phyloP scores from a whole-genome alignment of 2,797 vertebrate genomes.

The Pelodytes ibericus region DNA sequence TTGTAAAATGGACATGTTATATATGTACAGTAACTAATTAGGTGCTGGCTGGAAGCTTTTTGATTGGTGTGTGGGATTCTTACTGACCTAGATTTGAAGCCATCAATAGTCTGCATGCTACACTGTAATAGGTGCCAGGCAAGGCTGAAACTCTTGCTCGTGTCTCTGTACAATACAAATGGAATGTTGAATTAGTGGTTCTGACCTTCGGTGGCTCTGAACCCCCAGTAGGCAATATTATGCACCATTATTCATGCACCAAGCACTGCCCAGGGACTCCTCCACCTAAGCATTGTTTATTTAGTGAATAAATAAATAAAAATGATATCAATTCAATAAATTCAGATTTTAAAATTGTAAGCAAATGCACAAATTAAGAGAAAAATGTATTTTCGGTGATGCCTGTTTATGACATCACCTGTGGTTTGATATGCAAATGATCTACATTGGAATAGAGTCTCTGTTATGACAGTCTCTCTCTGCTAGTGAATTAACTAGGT shows the following conservation, averaged over 20 bases:
- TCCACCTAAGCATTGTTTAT: too few species aligned
- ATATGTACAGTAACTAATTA: constrained; percentile 6
- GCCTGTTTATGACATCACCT: too few species aligned
- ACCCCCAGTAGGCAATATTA: not conserved
- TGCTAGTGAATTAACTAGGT: too few species aligned
- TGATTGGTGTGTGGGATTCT: constrained; percentile 9
- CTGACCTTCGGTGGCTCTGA: not conserved
- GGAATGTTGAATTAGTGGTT: not conserved
- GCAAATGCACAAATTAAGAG: too few species aligned
- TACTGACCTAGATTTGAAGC: constrained; percentile 3
- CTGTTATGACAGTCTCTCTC: too few species aligned
- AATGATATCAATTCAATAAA: too few species aligned
- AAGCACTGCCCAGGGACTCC: not conserved
- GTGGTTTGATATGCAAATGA: too few species aligned
- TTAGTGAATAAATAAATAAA: too few species aligned
- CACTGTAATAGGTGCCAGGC: constrained; percentile 42
- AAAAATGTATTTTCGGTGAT: too few species aligned
- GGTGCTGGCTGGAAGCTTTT: constrained; percentile 4
- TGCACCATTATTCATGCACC: not conserved
- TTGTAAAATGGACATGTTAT: not conserved
- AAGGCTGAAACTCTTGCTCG: not conserved
- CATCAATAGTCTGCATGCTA: constrained; percentile 29
- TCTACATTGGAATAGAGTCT: too few species aligned
- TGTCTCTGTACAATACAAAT: not conserved
- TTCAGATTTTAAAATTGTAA: too few species aligned